Evolutionary conservation across 2,888 invertebrate genomes (phyloP), one percentile per base, ranked within the genome.

Genomic region (Girardia tigrina): DNA sequence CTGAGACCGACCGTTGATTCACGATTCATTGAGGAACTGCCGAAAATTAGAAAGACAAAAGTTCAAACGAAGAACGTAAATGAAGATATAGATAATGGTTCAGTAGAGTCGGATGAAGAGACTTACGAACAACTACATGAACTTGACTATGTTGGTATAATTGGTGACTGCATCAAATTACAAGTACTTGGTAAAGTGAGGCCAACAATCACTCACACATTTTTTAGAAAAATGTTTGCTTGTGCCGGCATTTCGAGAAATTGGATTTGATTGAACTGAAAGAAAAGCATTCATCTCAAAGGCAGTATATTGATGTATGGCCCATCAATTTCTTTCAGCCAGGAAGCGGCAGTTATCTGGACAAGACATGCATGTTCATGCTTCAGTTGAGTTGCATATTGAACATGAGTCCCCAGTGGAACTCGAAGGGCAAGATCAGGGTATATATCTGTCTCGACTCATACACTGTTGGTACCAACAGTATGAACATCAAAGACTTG

Each of bases 341-440:
- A 86, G 77, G 88, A 88, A 83, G 89, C 87, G 81, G 90, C 89
- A 85, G 89, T 89, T 75, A 85, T 78, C 94, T 94, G 85, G 92
- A 93, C 79, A 91, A 91, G 78, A 91, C 91, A 89, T 92, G 84
- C 14, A 86, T 97, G 78, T 98, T 98, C 86, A 90, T 95, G 88
- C 89, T 98, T 84, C 98, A 98, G 83, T 85, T 98, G 78, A 93
- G 95, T 0, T 95, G 95, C 79, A 94, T 98, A 74, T 89, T 94
- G 75, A 90, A 91, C 80, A 94, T 94, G 88, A 90, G 87, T 77
- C 80, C 81, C 0, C 79, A 79, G 26, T 85, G 84, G 84, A 91
- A 23, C 23, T 56, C 56, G 8, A 36, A 36, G 16, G 8, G 36
- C 36, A 36, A 36, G 36, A 36, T 36, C 36, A 8, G 36, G 16